Evolutionary conservation across 2,888 invertebrate species (phyloP).

Genomic region (Matsumyia berberina): DNA sequence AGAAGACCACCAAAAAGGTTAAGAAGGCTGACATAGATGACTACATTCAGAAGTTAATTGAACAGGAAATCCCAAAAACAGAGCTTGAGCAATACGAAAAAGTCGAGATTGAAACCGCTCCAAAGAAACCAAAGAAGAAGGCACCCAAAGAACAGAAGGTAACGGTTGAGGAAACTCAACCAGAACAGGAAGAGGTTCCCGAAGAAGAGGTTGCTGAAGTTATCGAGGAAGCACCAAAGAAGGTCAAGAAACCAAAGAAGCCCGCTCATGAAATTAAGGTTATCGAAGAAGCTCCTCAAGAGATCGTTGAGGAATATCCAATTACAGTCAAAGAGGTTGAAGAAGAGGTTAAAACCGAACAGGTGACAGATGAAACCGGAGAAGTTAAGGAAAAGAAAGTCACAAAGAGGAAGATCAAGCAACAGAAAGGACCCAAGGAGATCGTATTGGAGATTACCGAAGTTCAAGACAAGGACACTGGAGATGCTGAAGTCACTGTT

Average conservation of each 20-base stretch:
- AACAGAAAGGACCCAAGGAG: slow-evolving; percentile 83
- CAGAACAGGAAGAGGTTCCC: slow-evolving; percentile 75
- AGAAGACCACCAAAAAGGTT: slow-evolving; percentile 82
- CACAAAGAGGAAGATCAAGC: slow-evolving; percentile 81
- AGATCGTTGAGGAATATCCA: slow-evolving; percentile 72
- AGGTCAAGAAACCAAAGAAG: slow-evolving; percentile 63
- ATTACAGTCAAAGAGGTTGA: slow-evolving; percentile 78
- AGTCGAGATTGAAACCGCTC: slow-evolving; percentile 82
- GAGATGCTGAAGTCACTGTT: slow-evolving; percentile 82
- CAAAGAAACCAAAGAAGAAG: slow-evolving; percentile 80
- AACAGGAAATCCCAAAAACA: slow-evolving; percentile 83
- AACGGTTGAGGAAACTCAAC: slow-evolving; percentile 65
- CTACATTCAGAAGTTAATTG: slow-evolving; percentile 83
- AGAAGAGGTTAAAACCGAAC: slow-evolving; percentile 81
- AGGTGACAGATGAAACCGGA: slow-evolving; percentile 79
- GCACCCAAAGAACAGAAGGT: slow-evolving; percentile 72
- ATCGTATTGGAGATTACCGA: slow-evolving; percentile 84
- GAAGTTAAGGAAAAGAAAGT: slow-evolving; percentile 82
- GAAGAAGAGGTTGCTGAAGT: slow-evolving; percentile 72
- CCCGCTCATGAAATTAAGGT: slow-evolving; percentile 66
- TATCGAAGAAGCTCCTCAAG: slow-evolving; percentile 77
- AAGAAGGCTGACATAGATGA: slow-evolving; percentile 82
- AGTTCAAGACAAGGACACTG: slow-evolving; percentile 83
- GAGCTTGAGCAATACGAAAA: slow-evolving; percentile 84
- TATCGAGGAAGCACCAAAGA: slow-evolving; percentile 69